Base-by-base conservation (phyloP, 2,797 vertebrate genomes). In the Tragelaphus eurycerus region DNA sequence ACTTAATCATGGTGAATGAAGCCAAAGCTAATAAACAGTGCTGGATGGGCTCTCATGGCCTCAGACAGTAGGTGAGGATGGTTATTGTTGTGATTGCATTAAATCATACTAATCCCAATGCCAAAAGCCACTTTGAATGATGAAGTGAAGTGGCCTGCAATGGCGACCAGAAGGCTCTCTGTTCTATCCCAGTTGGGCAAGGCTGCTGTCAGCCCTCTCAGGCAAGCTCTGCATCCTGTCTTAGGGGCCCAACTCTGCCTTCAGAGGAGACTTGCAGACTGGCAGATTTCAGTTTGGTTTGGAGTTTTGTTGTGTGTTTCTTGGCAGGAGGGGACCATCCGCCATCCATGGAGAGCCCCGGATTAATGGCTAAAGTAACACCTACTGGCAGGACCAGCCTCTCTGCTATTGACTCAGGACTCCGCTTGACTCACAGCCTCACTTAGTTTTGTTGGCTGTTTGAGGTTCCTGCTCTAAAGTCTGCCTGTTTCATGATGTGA, bases 221-320 rank as follows among this genome's bases (percentile, higher is more conserved):
- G 96, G 98, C 59, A 3, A 97, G 95, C 96, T 98, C 98, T 98
- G 98, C 97, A 98, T 97, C 92, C 96, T 88, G 60, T 97, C 97
- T 48, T 59, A 48, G 90, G 46, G 31, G 98, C 98, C 89, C 82
- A 97, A 82, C 90, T 96, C 95, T 29, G 95, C 52, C 98, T 98
- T 98, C 98, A 96, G 85, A 92, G 95, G 96, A 98, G 98, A 97
- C 98, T 98, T 97, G 96, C 97, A 98, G 98, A 97, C 97, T 98
- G 99, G 98, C 98, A 98, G 97, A 59, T 98, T 97, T 98, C 90
- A 98, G 98, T 99, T 99, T 99, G 98, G 95, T 97, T 99, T 99
- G 99, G 98, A 98, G 98, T 96, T 98, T 98, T 98, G 90, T 96
- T 98, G 98, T 98, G 98, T 99, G 96, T 99, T 98, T 98, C 95